Evolutionary conservation across 2,113 vertebrate genomes (phyloP).

Genomic region (Actenoides hombroni): DNA sequence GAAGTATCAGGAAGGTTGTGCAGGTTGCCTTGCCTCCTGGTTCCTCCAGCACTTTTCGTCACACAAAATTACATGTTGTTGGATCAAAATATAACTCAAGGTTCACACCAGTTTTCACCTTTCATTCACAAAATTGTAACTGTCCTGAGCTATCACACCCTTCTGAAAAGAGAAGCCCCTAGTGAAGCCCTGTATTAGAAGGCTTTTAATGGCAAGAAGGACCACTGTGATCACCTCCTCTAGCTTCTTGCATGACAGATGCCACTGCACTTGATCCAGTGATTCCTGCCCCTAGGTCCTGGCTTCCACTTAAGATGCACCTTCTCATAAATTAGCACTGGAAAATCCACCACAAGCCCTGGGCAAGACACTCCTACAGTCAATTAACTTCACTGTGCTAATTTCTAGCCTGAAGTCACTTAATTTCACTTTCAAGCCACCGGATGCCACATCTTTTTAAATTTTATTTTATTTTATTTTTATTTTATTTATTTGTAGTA

Average conservation of each 20-base stretch:
- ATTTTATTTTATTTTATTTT: not conserved
- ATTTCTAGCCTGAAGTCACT: not conserved
- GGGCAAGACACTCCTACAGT: not conserved
- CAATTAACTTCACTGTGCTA: not conserved
- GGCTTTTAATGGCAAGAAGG: not conserved
- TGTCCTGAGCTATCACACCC: not conserved
- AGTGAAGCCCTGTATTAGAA: not conserved
- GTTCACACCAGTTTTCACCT: not conserved
- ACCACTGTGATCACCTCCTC: not conserved
- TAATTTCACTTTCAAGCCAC: not conserved
- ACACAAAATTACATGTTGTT: not conserved
- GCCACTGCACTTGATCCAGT: not conserved
- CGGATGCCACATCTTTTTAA: accelerated
- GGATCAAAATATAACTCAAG: not conserved
- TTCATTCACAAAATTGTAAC: not conserved
- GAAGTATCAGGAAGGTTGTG: not conserved
- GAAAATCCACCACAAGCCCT: not conserved
- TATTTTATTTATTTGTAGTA: too few species aligned
- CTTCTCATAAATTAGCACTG: not conserved
- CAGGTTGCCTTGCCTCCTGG: not conserved
- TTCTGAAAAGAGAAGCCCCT: not conserved
- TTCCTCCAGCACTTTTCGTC: not conserved
- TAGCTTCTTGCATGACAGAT: not conserved
- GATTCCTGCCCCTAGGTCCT: not conserved
- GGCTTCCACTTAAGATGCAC: not conserved